Base-by-base conservation (phyloP, 2,888 invertebrate genomes). In the Callosobruchus maculatus region DNA sequence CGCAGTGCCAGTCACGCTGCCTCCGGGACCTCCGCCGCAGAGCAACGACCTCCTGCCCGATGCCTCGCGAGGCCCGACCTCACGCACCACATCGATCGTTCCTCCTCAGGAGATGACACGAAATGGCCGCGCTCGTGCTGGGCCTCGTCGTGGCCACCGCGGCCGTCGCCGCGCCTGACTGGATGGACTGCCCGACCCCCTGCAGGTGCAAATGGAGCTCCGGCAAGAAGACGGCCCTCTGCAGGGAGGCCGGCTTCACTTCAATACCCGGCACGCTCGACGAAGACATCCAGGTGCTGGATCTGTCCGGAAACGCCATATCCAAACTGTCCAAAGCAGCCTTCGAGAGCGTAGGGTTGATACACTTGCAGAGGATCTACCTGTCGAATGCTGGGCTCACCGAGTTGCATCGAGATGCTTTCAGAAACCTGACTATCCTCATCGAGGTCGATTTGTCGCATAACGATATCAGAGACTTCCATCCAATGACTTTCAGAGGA, bases 121-220 rank as follows among this genome's bases (percentile, higher is more conserved):
- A 77, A 80, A 87, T 87, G 87, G 86, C 86, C 83, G 82, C 82
- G 80, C 79, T 86, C 80, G 21, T 71, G 18, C 80, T 87, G 81
- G 80, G 85, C 82, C 82, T 87, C 81, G 81, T 85, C 80, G 84
- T 84, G 83, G 85, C 86, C 77, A 85, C 86, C 77, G 78, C 86
- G 83, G 90, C 89, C 81, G 87, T 89, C 76, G 89, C 90, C 77
- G 90, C 91, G 81, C 91, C 92, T 76, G 96, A 96, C 88, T 96
- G 95, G 95, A 94, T 95, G 72, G 95, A 95, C 87, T 96, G 96
- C 88, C 94, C 95, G 82, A 90, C 92, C 79, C 92, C 94, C 82
- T 97, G 97, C 87, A 92, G 92, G 83, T 97, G 97, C 90, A 96
- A 95, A 88, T 97, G 97, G 97, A 93, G 94, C 69, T 94, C 94